phyloP scores from a whole-genome alignment of 2,113 vertebrate species.

The Phrynocephalus versicolor region DNA sequence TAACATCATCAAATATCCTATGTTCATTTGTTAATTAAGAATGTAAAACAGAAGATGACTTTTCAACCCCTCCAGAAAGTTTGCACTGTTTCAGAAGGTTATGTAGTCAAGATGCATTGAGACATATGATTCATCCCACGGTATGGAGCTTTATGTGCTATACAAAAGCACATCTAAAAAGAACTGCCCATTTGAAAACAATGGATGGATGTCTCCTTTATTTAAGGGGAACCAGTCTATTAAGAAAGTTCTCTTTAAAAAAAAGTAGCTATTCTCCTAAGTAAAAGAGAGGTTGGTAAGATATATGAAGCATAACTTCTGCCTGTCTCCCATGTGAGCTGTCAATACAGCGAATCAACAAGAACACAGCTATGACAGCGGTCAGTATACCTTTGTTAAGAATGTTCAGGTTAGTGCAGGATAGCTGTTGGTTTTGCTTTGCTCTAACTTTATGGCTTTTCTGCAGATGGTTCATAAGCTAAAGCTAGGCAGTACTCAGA shows the following conservation, averaged over 20 bases:
- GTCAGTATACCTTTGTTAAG: neutral
- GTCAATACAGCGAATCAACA: neutral
- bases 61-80: too few relatives aligned
- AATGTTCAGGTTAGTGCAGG: neutral
- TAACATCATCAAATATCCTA: neutral
- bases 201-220: neutral
- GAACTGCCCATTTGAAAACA: neutral
- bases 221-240: neutral
- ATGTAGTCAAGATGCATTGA: neutral
- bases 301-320: neutral
- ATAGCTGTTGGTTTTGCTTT: neutral
- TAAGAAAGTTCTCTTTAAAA: neutral
- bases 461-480: neutral
- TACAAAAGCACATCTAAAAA: neutral
- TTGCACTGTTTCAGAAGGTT: too few relatives aligned
- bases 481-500: neutral
- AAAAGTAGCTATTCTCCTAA: neutral
- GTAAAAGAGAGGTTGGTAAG: neutral
- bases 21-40: neutral
- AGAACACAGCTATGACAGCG: constrained; percentile 15
- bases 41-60: neutral
- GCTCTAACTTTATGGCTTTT: neutral
- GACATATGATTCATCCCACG: too few relatives aligned
- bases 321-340: constrained; percentile 32
- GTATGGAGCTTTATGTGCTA: neutral